These are phyloP conservation scores for Scolopax mira DNA, from an alignment of 2,113 vertebrate species.

Conservation along the genomic window DNA sequence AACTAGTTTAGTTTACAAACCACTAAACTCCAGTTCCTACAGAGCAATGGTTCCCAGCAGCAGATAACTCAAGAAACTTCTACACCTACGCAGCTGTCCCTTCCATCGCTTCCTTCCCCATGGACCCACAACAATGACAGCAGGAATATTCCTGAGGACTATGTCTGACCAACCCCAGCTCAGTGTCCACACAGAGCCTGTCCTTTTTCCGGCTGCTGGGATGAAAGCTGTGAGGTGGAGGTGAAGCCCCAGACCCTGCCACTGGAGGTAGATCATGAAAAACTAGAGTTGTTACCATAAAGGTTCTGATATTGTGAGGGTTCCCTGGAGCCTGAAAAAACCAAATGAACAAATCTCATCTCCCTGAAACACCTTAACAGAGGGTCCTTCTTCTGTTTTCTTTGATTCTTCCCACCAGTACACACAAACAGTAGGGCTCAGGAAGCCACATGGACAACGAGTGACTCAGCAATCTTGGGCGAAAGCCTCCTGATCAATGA, in stretches of 20 bases:
- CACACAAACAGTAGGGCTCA: background rate
- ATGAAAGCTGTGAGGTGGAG: background rate
- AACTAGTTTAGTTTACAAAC: background rate
- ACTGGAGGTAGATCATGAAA: background rate
- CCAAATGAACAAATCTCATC: background rate
- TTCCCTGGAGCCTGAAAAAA: background rate
- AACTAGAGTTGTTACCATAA: background rate
- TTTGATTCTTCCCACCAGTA: background rate
- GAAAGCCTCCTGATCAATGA: background rate
- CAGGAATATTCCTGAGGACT: background rate
- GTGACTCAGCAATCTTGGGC: background rate
- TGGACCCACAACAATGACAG: background rate
- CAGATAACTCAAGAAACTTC: background rate
- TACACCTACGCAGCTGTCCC: accelerated
- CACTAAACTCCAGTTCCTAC: background rate
- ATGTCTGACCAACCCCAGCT: background rate
- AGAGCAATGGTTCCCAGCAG: background rate
- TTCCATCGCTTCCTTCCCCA: background rate
- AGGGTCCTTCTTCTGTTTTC: background rate
- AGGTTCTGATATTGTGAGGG: background rate
- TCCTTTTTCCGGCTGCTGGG: background rate
- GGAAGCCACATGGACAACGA: background rate
- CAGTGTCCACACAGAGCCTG: background rate
- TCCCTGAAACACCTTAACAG: background rate
- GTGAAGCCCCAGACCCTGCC: background rate